Percentiles rank a stretch among this genome's conserved stretches.
phyloP scores from a whole-genome alignment of 2,888 invertebrate genomes.

The Stratiomys singularior region DNA sequence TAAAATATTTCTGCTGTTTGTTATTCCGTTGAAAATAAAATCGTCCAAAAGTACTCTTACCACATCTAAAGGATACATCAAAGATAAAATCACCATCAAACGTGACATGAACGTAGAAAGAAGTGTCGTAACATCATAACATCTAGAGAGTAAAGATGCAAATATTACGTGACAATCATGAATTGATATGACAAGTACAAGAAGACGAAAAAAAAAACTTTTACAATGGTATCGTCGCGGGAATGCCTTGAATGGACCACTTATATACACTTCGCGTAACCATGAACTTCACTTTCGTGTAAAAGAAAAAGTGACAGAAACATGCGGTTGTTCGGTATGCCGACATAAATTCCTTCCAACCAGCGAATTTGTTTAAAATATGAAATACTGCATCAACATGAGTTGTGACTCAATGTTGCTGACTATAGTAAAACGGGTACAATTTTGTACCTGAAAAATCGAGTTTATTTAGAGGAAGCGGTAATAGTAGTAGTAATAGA shows the following conservation, averaged over 20 bases:
- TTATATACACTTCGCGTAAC: background rate
- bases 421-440: background rate
- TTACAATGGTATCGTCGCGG: constrained; percentile 25
- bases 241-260: constrained; percentile 29
- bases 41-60: too few species aligned
- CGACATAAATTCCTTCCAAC: background rate
- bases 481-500: too few species aligned
- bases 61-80: constrained; percentile 7
- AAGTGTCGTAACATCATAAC: constrained; percentile 19
- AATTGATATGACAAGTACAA: constrained; percentile 35
- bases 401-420: background rate
- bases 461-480: too few species aligned
- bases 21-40: too few species aligned
- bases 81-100: constrained; percentile 46
- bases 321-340: background rate
- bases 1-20: too few species aligned
- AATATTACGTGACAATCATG: constrained; percentile 52
- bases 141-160: constrained; percentile 47
- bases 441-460: too few species aligned
- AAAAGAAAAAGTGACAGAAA: background rate
- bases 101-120: constrained; percentile 51
- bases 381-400: constrained; percentile 26
- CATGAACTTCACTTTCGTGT: background rate
- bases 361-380: constrained; percentile 7
- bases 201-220: constrained; percentile 16